Evolutionary conservation across 2,888 invertebrate genomes (phyloP), one percentile per base, ranked within the genome.

Genomic region (Caenorhabditis sp.): DNA sequence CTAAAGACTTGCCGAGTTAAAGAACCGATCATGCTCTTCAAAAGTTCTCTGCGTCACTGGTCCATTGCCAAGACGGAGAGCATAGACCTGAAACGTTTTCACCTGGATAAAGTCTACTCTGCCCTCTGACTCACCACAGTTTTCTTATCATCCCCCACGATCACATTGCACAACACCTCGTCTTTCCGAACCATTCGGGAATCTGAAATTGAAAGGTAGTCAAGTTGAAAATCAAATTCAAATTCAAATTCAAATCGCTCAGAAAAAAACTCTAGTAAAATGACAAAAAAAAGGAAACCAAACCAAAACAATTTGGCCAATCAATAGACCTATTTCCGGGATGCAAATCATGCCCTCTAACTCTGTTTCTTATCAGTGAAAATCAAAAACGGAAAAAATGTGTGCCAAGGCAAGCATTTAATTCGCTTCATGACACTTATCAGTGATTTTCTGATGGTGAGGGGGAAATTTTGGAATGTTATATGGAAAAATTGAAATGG

Each of bases 11-110:
- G 82, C 82, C 60, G 78, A 76, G 1, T 76, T 81, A 51, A 87
- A 89, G 18, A 90, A 82, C 18, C 78, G 76, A 28, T 90, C 90
- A 44, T 86, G 89, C 20, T 90, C 90, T 13, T 85, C 78, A 62
- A 88, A 89, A 11, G 74, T 64, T 64, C 85, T 86, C 55, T 87
- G 87, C 55, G 85, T 82, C 22, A 77, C 67, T n/a, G 83, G 78
- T 0, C 85, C 85, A 56, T 68, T 81, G 8, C 85, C 86, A n/a
- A 88, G 55, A 11, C 84, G 82, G 1, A 87, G 53, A 11, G 78
- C 84, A 60, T 87, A 87, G 5, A 82, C 84, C 88, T 88, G 51
- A 28, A 85, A 76, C 6, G 3, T n/a, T n/a, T n/a, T n/a, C n/a
- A n/a, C n/a, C n/a, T n/a, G n/a, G n/a, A n/a, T n/a, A n/a, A n/a